Percentiles rank a stretch among this genome's conserved stretches.
Conservation (phyloP, 2,797 vertebrate genomes). For the Botia almorhae region DNA sequence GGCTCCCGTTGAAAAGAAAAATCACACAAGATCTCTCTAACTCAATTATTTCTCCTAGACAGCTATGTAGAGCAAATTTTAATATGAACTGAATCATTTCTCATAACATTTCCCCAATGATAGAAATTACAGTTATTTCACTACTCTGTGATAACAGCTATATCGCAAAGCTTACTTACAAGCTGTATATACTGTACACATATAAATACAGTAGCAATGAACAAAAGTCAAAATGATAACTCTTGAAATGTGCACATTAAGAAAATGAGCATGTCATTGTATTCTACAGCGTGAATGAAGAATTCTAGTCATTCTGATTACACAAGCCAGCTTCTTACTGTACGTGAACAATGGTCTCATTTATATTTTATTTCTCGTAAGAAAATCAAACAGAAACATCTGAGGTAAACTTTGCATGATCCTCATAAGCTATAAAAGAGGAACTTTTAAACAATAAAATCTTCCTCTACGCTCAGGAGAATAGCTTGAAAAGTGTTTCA, state of each 20-base stretch:
- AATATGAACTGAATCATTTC: no score
- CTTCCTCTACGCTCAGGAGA: neutral
- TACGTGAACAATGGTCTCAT: no score
- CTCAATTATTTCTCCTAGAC: no score
- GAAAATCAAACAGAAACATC: no score
- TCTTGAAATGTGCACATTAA: slow-evolving; percentile 1
- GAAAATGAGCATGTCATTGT: neutral
- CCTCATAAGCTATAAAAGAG: neutral
- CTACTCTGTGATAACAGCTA: no score
- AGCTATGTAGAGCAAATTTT: no score
- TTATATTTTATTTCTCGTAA: no score
- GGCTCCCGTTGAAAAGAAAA: neutral
- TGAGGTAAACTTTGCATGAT: no score
- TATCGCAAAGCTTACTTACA: neutral
- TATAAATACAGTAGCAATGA: neutral
- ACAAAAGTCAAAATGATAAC: neutral
- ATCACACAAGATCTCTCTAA: neutral
- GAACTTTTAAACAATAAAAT: neutral
- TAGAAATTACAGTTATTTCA: no score
- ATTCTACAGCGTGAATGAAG: neutral
- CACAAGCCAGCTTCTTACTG: neutral
- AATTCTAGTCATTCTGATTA: slow-evolving; percentile 11
- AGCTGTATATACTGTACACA: neutral
- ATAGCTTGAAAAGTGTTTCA: neutral
- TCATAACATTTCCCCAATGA: no score